phyloP scores from a whole-genome alignment of 2,888 invertebrate genomes.

The Neria commutata region DNA sequence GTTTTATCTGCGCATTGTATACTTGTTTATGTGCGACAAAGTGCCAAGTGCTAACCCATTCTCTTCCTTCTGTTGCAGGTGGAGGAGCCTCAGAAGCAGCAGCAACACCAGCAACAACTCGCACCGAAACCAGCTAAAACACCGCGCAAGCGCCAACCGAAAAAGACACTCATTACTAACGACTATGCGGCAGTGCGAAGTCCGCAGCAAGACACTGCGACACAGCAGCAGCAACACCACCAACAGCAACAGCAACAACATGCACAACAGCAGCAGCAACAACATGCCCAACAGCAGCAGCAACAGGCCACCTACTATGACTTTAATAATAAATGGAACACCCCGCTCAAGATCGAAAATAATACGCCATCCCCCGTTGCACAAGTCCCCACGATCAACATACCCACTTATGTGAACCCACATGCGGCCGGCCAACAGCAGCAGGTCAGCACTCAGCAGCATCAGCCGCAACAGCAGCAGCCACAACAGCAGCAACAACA shows the following conservation, averaged over 20 bases:
- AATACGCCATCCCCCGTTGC: constrained; percentile 53
- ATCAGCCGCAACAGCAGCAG: constrained; percentile 52
- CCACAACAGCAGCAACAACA: constrained; percentile 62
- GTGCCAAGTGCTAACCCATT: neutral
- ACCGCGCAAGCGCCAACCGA: constrained; percentile 59
- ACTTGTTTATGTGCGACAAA: too few relatives aligned
- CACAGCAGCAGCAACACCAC: constrained; percentile 47
- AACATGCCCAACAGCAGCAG: constrained; percentile 41
- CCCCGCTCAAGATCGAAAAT: constrained; percentile 64
- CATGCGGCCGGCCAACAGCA: constrained; percentile 40
- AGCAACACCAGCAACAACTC: constrained; percentile 32
- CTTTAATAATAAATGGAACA: constrained; percentile 82
- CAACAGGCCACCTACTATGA: constrained; percentile 72
- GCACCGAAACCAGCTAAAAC: constrained; percentile 56
- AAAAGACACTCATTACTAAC: constrained; percentile 55
- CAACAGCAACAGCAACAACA: constrained; percentile 49
- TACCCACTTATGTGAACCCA: constrained; percentile 64
- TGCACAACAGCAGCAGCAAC: constrained; percentile 52
- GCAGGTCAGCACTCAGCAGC: constrained; percentile 58
- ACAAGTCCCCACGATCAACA: constrained; percentile 53
- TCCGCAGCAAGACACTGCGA: constrained; percentile 46
- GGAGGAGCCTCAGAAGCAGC: constrained; percentile 49
- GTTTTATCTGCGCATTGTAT: too few relatives aligned
- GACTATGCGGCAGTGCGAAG: constrained; percentile 52
- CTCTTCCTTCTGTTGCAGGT: constrained; percentile 40